These are phyloP conservation scores for Remorina albescens DNA, from an alignment of 2,797 vertebrate genomes.

Conservation along the genomic window DNA sequence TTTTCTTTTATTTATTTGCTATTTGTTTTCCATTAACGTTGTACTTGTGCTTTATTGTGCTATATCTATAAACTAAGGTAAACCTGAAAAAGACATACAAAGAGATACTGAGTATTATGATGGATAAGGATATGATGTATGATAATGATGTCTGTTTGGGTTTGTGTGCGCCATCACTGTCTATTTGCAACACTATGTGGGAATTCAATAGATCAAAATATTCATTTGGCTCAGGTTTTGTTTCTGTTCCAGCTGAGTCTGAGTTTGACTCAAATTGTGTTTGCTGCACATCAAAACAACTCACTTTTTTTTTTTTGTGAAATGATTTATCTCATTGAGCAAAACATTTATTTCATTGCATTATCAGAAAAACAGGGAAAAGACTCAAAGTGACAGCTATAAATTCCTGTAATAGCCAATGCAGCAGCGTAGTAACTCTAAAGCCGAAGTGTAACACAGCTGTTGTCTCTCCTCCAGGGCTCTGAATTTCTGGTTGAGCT, in stretches of 20 bases:
- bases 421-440: neutral
- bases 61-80: conserved; percentile 16
- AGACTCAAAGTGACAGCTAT: conserved; percentile 22
- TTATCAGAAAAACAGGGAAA: conserved; percentile 35
- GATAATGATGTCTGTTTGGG: neutral
- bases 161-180: conserved; percentile 25
- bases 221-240: conserved; percentile 63
- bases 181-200: conserved; percentile 53
- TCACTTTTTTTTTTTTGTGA: conserved; percentile 16
- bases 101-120: neutral
- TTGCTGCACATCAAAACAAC: conserved; percentile 35
- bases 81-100: neutral
- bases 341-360: conserved; percentile 34
- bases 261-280: conserved; percentile 49
- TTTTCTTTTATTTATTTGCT: conserved; percentile 10
- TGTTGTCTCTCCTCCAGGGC: conserved; percentile 80
- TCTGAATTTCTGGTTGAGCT: conserved; percentile 90
- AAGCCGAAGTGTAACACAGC: neutral
- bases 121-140: neutral
- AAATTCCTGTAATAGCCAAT: conserved; percentile 19
- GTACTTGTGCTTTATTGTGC: conserved; percentile 28
- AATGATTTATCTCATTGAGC: conserved; percentile 35
- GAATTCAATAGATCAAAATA: conserved; percentile 48
- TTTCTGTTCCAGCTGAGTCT: conserved; percentile 53
- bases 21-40: conserved; percentile 24